phyloP scores from a whole-genome alignment of 2,113 vertebrate genomes.

The Crypturellus undulatus region DNA sequence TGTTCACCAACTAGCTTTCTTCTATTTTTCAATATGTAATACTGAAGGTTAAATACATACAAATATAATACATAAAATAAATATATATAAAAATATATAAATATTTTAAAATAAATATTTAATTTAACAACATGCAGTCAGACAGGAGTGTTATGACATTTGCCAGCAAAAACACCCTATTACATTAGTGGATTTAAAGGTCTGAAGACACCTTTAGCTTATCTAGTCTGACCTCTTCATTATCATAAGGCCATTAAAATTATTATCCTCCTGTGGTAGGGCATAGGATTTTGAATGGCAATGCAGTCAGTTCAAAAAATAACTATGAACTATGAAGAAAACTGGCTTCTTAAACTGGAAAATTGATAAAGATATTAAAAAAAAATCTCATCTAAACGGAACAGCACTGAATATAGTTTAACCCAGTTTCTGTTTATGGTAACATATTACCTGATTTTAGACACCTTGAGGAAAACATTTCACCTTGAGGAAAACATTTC shows the following conservation, averaged over 20 bases:
- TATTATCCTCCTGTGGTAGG: neutral
- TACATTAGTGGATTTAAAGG: neutral
- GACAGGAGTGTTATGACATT: neutral
- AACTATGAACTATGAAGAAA: slow-evolving; percentile 17
- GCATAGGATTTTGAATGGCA: neutral
- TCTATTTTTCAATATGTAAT: neutral
- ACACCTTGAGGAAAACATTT: too few relatives aligned
- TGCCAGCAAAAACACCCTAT: neutral
- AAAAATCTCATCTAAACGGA: neutral
- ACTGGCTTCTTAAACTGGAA: neutral
- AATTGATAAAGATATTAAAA: slow-evolving; percentile 7
- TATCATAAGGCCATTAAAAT: neutral
- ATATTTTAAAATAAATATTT: neutral
- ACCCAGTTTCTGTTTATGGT: neutral
- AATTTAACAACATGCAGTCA: neutral
- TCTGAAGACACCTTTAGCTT: neutral
- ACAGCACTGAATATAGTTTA: neutral
- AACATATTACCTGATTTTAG: neutral
- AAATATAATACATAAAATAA: too few relatives aligned
- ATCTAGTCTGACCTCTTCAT: neutral
- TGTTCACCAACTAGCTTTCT: rapidly evolving
- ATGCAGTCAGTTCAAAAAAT: neutral
- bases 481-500: neutral
- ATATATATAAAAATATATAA: too few relatives aligned
- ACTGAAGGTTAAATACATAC: too few relatives aligned